These are phyloP conservation scores for Dasyprocta punctata DNA, from an alignment of 2,113 vertebrate genomes.

Conservation along the genomic window DNA sequence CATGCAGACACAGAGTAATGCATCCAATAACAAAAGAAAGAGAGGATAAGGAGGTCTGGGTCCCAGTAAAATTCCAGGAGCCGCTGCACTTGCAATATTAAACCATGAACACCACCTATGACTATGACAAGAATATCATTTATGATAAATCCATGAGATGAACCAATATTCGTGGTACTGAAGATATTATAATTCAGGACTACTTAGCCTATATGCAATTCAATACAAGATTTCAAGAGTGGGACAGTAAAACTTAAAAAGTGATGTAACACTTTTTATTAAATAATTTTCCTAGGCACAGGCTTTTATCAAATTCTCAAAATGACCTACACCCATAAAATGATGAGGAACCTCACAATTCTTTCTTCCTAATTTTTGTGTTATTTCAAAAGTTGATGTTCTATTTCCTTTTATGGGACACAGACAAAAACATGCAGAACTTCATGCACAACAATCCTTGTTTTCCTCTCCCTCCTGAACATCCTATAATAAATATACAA, in stretches of 20 bases:
- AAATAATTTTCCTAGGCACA: conserved; percentile 35
- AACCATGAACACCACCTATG: conserved; percentile 68
- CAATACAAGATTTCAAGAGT: not conserved
- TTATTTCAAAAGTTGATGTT: conserved; percentile 64
- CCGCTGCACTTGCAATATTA: conserved; percentile 78
- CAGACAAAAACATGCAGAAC: not conserved
- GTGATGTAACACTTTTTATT: conserved; percentile 6
- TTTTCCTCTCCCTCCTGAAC: conserved; percentile 71
- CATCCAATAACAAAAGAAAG: conserved; percentile 84
- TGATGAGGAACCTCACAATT: conserved; percentile 37
- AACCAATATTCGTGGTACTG: conserved; percentile 20
- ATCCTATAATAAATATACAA: conserved; percentile 65
- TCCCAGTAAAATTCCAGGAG: conserved; percentile 86
- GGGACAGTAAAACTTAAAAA: not conserved
- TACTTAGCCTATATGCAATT: not conserved
- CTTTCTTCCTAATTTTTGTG: conserved; percentile 48
- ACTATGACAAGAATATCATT: conserved; percentile 55
- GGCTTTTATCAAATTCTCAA: conserved; percentile 47
- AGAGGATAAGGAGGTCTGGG: conserved; percentile 83
- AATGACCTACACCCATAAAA: not conserved
- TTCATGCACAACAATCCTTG: conserved; percentile 41
- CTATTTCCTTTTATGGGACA: conserved; percentile 30
- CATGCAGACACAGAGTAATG: conserved; percentile 83
- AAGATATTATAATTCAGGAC: conserved; percentile 30
- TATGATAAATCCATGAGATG: conserved; percentile 59